Conservation (phyloP, 2,888 invertebrate species). For the Cetonia aurata region DNA sequence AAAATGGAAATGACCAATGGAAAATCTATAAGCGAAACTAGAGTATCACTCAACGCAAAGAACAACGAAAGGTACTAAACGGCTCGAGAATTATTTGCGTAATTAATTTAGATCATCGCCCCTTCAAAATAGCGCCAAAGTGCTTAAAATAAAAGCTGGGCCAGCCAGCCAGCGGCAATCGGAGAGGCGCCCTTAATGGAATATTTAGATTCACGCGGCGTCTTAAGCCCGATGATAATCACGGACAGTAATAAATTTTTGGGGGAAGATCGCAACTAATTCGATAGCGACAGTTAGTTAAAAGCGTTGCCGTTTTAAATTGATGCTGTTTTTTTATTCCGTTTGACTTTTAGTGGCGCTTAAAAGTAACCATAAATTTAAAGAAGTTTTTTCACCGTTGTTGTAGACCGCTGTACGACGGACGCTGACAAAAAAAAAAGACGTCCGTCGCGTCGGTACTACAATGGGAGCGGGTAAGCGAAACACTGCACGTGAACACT, state of each 20-base stretch:
- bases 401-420: not conserved
- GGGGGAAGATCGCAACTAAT: constrained; percentile 39
- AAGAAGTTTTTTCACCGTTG: constrained; percentile 32
- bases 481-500: too few relatives aligned
- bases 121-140: constrained; percentile 17
- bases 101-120: constrained; percentile 18
- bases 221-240: constrained; percentile 42
- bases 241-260: constrained; percentile 38
- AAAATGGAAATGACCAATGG: too few relatives aligned
- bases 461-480: too few relatives aligned
- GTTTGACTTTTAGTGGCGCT: constrained; percentile 42
- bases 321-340: constrained; percentile 42
- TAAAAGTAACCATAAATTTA: constrained; percentile 44
- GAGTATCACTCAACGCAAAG: constrained; percentile 10
- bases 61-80: constrained; percentile 7
- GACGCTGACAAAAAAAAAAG: too few relatives aligned
- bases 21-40: not conserved
- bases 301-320: constrained; percentile 41
- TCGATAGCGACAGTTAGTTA: constrained; percentile 45
- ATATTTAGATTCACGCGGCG: constrained; percentile 35
- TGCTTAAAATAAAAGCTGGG: constrained; percentile 15
- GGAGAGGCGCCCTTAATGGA: constrained; percentile 21
- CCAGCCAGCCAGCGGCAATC: not conserved
- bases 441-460: too few relatives aligned
- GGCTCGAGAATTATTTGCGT: constrained; percentile 19